Evolutionary conservation across 2,113 vertebrate species (phyloP), one percentile per base, ranked within the genome.

Genomic region (Dissostichus mawsoni): DNA sequence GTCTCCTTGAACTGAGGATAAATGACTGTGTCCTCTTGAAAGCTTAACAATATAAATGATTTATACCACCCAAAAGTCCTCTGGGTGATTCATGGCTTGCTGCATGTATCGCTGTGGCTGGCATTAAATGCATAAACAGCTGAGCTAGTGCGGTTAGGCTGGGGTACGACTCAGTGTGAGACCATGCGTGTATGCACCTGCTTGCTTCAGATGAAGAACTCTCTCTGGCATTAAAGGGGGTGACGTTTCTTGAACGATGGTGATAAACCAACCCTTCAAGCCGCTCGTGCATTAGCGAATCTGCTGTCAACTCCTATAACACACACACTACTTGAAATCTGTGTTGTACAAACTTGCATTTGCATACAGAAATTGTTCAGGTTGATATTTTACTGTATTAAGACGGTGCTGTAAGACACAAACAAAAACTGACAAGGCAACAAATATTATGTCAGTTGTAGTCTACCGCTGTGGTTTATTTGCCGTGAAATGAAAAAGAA

Each of bases 1-100:
- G 81, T 93, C 86, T 87, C 91, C 91, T 92, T 92, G 89, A 92
- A 91, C 80, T 11, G 55, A 13, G 64, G 53, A 88, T 87, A 81
- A 92, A 91, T 86, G 86, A 80, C 78, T 69, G 23, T 69, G 58
- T 85, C 58, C 47, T 47, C 80, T 83, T 79, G 84, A 83, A 85
- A 87, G 87, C 88, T 74, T 64, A 78, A 84, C 76, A 89, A 89
- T 85, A 83, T 73, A 87, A 83, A 83, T 86, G 85, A 90, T 85
- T 83, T 76, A 87, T 82, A 14, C 73, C 74, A 50, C 41, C 65
- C 67, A 76, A 86, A 85, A 71, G 86, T 74, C 82, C 69, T 56
- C 44, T 76, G 12, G 5, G 72, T 84, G 88, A 89, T 89, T 90
- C 87, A 90, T 73, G 57, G 64, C 57, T 25, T 56, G 74, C 72